Evolutionary conservation across 2,888 invertebrate genomes (phyloP), one percentile per base, ranked within the genome.

Genomic region (Laothoe populi): DNA sequence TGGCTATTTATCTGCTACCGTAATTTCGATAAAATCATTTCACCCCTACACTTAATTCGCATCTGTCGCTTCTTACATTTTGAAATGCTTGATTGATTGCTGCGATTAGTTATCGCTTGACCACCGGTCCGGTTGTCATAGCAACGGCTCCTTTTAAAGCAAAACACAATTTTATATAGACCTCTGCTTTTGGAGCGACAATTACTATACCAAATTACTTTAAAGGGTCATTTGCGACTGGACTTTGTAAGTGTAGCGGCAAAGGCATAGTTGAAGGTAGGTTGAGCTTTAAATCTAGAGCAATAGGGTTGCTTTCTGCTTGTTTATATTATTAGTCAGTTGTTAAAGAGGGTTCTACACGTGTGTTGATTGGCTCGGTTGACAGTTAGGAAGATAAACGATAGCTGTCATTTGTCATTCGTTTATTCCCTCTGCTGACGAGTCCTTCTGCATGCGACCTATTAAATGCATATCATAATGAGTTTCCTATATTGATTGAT

Each of bases 361-460:
- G 86, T 87, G 86, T 84, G 88, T 86, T 87, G 90, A 91, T 90
- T 90, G 88, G 90, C 84, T 86, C 71, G 68, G 82, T 77, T 90
- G 91, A 91, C 91, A 90, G 89, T 87, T 89, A 88, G 84, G 90
- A 90, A 90, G 91, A 91, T 90, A 86, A 86, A 92, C 79, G 88
- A 87, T 86, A 83, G 75, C 70, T 79, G 87, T 88, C 91, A 89
- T 92, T 91, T 90, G 90, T 91, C 91, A 88, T 87, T 86, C 78
- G 70, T 71, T 82, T 80, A 81, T 53, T 84, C 83, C 82, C 75
- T 68, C 66, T 65, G 70, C 66, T 80, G 82, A 81, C 78, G 83
- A 83, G 82, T 76, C 83, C 82, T 80, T 83, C 74, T 84, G 86
- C 83, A 84, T 77, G 85, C 81, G 80, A 82, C 84, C 86, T 86